Evolutionary conservation across 2,888 invertebrate genomes (phyloP).

Genomic region (Masnerella sp.): DNA sequence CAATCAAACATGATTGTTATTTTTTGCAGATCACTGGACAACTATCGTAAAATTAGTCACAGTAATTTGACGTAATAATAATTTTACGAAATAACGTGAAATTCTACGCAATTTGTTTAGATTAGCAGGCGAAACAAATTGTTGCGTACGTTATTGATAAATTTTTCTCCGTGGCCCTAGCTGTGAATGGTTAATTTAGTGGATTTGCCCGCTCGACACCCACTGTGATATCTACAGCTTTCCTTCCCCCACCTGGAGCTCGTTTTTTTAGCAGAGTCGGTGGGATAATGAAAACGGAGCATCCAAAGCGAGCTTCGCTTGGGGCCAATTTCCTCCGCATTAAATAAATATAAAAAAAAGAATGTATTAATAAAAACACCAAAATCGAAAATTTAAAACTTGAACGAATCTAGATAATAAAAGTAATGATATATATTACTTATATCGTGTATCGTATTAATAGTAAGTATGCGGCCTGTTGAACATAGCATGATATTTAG

Average conservation of each 20-base stretch:
- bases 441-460: conserved; percentile 43
- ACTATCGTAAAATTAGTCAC: too few species aligned
- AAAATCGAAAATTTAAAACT: conserved; percentile 54
- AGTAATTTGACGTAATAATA: too few species aligned
- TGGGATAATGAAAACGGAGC: conserved; percentile 1
- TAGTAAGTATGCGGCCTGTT: conserved; percentile 61
- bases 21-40: too few species aligned
- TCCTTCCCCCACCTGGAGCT: conserved; percentile 29
- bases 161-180: conserved; percentile 8
- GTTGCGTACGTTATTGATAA: background rate
- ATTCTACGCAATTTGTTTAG: too few species aligned
- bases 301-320: conserved; percentile 36
- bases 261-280: conserved; percentile 16
- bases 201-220: conserved; percentile 56
- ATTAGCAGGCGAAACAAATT: background rate
- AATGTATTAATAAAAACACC: conserved; percentile 62
- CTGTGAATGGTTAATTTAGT: conserved; percentile 27
- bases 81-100: too few species aligned
- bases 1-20: too few species aligned
- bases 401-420: conserved; percentile 54
- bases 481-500: conserved; percentile 48
- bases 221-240: conserved; percentile 56
- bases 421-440: conserved; percentile 4
- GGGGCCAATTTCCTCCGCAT: conserved; percentile 56
- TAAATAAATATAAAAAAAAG: conserved; percentile 42